phyloP scores from a whole-genome alignment of 1,140 invertebrate genomes.

The Lithobius niger region DNA sequence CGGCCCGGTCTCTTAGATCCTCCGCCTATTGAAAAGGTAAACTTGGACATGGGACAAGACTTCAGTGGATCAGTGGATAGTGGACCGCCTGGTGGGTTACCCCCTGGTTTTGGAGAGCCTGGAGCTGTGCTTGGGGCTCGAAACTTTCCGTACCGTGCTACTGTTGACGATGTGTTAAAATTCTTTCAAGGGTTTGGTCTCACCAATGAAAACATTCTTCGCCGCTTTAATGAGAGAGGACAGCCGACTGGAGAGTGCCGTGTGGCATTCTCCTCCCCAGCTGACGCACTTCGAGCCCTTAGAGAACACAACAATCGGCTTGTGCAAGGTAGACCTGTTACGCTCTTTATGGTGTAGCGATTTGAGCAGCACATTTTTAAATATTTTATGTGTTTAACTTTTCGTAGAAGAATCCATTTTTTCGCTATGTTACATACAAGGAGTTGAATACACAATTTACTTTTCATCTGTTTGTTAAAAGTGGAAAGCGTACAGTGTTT shows the following conservation, averaged over 20 bases:
- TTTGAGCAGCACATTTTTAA: neutral
- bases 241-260: constrained; percentile 78
- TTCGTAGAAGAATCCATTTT: too few relatives aligned
- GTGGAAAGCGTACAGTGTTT: too few relatives aligned
- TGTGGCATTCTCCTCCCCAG: constrained; percentile 57
- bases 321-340: neutral
- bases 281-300: constrained; percentile 59
- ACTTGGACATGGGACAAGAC: too few relatives aligned
- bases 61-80: neutral
- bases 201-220: constrained; percentile 57
- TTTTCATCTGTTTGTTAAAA: too few relatives aligned
- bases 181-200: constrained; percentile 68
- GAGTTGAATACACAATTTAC: too few relatives aligned
- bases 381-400: neutral
- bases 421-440: too few relatives aligned
- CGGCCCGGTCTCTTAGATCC: neutral
- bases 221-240: constrained; percentile 67
- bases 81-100: neutral
- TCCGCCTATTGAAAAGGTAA: too few relatives aligned
- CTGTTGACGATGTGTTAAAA: constrained; percentile 68
- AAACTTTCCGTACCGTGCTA: constrained; percentile 74
- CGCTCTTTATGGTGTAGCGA: neutral
- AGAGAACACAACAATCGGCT: constrained; percentile 33
- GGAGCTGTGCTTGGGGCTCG: constrained; percentile 68
- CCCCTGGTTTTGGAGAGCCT: constrained; percentile 53